A percentile compares a stretch with the other conserved stretches of the same genome.
Conservation (phyloP, 2,888 invertebrate genomes). For the Tortricodes alternella region DNA sequence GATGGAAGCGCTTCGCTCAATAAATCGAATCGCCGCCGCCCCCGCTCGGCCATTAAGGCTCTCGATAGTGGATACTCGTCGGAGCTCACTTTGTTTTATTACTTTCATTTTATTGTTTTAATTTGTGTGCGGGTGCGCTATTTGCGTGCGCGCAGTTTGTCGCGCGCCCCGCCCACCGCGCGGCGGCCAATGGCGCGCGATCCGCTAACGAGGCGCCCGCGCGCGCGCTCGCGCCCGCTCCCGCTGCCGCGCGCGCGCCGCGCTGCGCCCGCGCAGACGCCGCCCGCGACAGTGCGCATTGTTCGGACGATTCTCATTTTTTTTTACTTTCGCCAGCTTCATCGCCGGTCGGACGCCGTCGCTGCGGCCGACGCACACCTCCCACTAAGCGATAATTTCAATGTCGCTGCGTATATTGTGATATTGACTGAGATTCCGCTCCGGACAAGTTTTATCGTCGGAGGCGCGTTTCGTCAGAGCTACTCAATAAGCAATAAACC, state of each 20-base stretch:
- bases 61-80: conserved; percentile 74
- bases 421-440: conserved; percentile 80
- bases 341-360: conserved; percentile 43
- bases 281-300: conserved; percentile 74
- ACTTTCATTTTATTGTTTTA: conserved; percentile 82
- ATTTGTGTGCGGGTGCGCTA: conserved; percentile 81
- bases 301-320: conserved; percentile 77
- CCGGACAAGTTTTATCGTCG: conserved; percentile 72
- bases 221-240: conserved; percentile 43
- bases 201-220: conserved; percentile 55
- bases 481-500: conserved; percentile 82
- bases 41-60: conserved; percentile 77
- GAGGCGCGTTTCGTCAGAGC: conserved; percentile 76
- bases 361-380: conserved; percentile 55
- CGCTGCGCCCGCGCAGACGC: conserved; percentile 43
- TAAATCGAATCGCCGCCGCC: conserved; percentile 69
- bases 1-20: conserved; percentile 55
- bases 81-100: conserved; percentile 79
- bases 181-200: conserved; percentile 67
- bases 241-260: conserved; percentile 55
- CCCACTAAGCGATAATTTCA: conserved; percentile 80
- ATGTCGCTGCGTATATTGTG: conserved; percentile 76
- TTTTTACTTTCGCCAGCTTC: conserved; percentile 67
- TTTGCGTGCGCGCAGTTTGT: conserved; percentile 81
- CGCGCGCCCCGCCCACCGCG: conserved; percentile 69